Evolutionary conservation across 2,888 invertebrate genomes (phyloP), one percentile per base, ranked within the genome.

Genomic region (Drosophila melanosoma): DNA sequence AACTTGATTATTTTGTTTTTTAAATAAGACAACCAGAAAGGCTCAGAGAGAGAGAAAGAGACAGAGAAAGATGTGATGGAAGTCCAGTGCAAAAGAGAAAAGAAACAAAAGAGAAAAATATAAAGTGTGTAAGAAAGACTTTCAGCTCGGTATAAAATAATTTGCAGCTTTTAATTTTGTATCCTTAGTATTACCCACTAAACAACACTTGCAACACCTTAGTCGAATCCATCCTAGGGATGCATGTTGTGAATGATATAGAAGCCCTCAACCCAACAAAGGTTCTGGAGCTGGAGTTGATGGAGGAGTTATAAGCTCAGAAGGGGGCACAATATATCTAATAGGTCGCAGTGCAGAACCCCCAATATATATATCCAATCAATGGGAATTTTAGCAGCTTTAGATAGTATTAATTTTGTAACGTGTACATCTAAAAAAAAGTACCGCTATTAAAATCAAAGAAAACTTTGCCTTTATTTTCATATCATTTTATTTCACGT

Each of bases 401-500:
- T 15, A 15, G 11, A 6, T 26, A 26, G 26, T 26, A 26, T 26
- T 29, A 15, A 35, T 15, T 36, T 12, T 36, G 12, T 2, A 36
- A n/a, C 11, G 11, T n/a, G 10, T 10, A 1, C 5, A 11, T 42
- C 17, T 38, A 4, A 38, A 20, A 11, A 42, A 6, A 15, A 26
- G 12, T 7, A 49, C 33, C n/a, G n/a, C 12, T 23, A 17, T 17
- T 23, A 23, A 6, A 17, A n/a, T 32, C 2, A 42, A 57, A 32
- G 57, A 32, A 12, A 23, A 33, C 26, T 73, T 63, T 48, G 32
- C 17, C 33, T 52, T 61, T 63, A 75, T 65, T 74, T 81, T 69
- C 51, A 35, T 68, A 69, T 65, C 57, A 57, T 74, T 86, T 83
- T 83, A 83, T 83, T 83, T 81, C 68, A 76, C 70, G 56, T 68